Base-by-base conservation (phyloP, 2,888 invertebrate genomes). In the Schizotus pectinicornis region DNA sequence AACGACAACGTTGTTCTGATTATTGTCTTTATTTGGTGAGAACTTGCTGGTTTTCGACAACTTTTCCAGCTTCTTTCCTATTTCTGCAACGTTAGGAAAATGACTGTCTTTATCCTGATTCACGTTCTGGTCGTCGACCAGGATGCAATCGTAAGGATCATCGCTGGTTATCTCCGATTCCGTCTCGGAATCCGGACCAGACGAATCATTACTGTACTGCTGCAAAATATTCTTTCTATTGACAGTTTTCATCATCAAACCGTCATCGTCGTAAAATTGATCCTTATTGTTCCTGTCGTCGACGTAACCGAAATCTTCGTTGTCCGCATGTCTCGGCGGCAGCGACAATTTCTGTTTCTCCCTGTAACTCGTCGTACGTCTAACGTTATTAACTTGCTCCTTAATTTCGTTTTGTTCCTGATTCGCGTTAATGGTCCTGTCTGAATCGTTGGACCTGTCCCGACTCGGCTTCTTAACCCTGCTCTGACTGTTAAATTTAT, bases 131-230 rank as follows among this genome's bases (percentile, higher is more conserved):
- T 93, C 92, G 67, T 92, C 91, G 22, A 93, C 91, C 48, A 94
- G 89, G 66, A 93, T 92, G 74, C 92, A 92, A 74, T 89, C 89
- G 68, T 89, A 88, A 30, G 88, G 88, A 81, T 89, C 89, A 43
- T 88, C 89, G 72, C 88, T 89, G 43, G 88, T 88, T 69, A 84
- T 83, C 67, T 86, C 84, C 46, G 88, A 88, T 60, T 79, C 78
- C 36, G 83, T 83, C 65, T 86, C 88, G 6, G 88, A 86, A 72
- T 88, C 88, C 61, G 86, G 85, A 62, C 82, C 83, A 70, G 83
- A 78, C 63, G 82, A 82, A 65, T 85, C 84, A 67, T 85, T 85
- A 46, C 81, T 82, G 74, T 89, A 89, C 77, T 87, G 88, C 71
- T 88, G 88, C 30, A 89, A 78, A 67, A 89, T 89, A 75, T 89